These are phyloP conservation scores for Linepithema humile DNA, from an alignment of 1,140 invertebrate genomes.

Conservation along the genomic window DNA sequence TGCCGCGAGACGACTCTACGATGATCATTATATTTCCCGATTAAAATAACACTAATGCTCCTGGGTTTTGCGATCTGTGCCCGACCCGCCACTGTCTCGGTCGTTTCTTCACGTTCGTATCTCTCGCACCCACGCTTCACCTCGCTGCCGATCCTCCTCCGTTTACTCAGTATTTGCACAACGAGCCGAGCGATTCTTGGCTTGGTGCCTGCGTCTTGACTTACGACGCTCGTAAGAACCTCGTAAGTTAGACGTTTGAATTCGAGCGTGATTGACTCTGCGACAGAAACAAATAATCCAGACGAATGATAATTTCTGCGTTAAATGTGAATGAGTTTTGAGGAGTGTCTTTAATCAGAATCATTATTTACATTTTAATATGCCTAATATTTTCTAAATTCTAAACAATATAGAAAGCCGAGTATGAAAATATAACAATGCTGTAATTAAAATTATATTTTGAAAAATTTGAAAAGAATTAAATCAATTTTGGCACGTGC, in stretches of 20 bases:
- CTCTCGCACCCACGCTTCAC: constrained; percentile 2
- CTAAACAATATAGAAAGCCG: not conserved
- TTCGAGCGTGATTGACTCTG: constrained; percentile 63
- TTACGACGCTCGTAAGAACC: constrained; percentile 54
- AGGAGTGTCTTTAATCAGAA: not conserved
- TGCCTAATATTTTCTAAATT: not conserved
- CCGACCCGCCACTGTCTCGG: constrained; percentile 43
- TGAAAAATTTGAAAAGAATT: too few relatives aligned
- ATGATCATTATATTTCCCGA: constrained; percentile 73
- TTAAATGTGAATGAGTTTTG: not conserved
- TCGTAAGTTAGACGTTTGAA: constrained; percentile 60
- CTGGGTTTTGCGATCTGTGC: constrained; percentile 45
- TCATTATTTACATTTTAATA: not conserved
- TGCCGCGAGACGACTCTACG: constrained; percentile 12
- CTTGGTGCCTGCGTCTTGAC: constrained; percentile 59
- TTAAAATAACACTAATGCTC: constrained; percentile 70
- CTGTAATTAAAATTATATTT: not conserved
- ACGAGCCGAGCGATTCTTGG: constrained; percentile 61
- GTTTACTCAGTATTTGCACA: constrained; percentile 43
- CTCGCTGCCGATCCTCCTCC: constrained; percentile 12
- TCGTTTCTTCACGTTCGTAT: constrained; percentile 25
- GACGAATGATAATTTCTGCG: constrained; percentile 9
- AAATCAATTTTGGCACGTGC: not conserved
- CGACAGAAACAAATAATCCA: constrained; percentile 36
- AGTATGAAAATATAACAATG: not conserved